A percentile compares a stretch with the other conserved stretches of the same genome.
These are phyloP conservation scores for Barnardius zonarius DNA, from an alignment of 2,113 vertebrate genomes.

Conservation along the genomic window DNA sequence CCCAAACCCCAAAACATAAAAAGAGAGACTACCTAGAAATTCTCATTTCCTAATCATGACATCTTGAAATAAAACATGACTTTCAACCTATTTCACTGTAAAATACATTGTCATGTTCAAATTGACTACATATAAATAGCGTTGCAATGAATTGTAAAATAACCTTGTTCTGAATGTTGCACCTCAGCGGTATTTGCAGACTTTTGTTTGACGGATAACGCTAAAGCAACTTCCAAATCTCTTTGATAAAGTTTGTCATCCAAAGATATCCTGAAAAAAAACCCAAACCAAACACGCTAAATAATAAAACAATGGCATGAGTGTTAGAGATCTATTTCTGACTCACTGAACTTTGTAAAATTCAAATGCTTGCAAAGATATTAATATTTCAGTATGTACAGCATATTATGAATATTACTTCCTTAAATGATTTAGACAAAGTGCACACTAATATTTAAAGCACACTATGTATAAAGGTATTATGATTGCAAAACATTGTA, in stretches of 20 bases:
- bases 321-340: background rate
- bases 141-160: background rate
- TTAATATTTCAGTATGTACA: background rate
- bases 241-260: conserved; percentile 82
- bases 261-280: conserved; percentile 76
- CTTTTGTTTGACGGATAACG: conserved; percentile 76
- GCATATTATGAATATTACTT: background rate
- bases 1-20: background rate
- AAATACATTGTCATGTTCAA: background rate
- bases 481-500: background rate
- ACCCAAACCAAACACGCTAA: background rate
- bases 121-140: background rate
- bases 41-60: background rate
- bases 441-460: background rate
- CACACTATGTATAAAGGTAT: background rate
- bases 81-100: background rate
- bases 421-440: background rate
- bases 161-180: conserved; percentile 62
- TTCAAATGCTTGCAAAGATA: background rate
- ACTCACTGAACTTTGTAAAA: background rate
- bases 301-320: background rate
- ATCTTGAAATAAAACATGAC: background rate
- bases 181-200: background rate
- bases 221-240: conserved; percentile 87
- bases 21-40: background rate